Base-by-base conservation (phyloP, 2,888 invertebrate species). In the Blomia tropicalis region DNA sequence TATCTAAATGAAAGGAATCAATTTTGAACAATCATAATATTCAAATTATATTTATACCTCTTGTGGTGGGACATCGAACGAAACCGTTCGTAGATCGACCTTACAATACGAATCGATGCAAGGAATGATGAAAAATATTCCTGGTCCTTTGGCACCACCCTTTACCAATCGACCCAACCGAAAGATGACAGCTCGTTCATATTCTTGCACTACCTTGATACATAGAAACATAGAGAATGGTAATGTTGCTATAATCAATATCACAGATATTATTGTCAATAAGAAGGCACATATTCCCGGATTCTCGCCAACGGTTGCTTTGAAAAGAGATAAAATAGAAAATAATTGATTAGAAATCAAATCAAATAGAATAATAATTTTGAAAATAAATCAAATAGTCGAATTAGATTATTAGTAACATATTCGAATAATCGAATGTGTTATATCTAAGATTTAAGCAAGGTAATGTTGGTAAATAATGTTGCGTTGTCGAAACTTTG, bases 31-130 rank as follows among this genome's bases (percentile, higher is more conserved):
- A 19, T 56, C 14, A 3, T 51, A 2, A 4, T 29, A 14, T 30
- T 5, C 19, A 51, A 51, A 25, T 11, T 51, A 17, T 43, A 58
- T 7, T 63, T 77, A 78, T 77, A 91, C 92, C 82, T 95, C 95
- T 78, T 96, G 95, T 0, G 95, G 93, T 58, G 95, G 95, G 59
- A 96, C 89, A 72, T 96, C 95, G 74, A 95, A 96, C 0, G 92
- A 91, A 0, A 93, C 83, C 2, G 93, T 93, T 58, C 96, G 82
- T 66, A 96, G 78, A 74, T 96, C 95, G 27, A 96, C 91, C 23
- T 90, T 83, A 31, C 88, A 87, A 73, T 93, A 95, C 58, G 84
- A 86, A 75, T 92, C 95, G 71, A 93, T 89, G 77, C 93, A 96
- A 0, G 95, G 95, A 68, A 95, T 78, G 66, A 93, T 89, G 78